Conservation (phyloP, 2,113 vertebrate species). For the Ctenomys sociabilis region DNA sequence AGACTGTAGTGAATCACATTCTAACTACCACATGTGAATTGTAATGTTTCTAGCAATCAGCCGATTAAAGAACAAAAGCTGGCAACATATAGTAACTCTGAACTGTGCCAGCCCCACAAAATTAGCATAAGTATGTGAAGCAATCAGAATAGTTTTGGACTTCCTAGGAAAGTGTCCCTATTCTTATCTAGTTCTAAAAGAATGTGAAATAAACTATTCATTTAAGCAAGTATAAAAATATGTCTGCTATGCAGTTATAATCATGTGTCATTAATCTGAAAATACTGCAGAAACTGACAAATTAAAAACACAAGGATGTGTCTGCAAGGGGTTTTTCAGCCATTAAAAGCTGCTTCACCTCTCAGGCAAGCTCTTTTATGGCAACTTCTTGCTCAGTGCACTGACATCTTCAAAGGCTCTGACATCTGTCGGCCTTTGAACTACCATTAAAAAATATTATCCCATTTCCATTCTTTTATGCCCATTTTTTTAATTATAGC, state of each 20-base stretch:
- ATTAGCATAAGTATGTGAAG: constrained; percentile 88
- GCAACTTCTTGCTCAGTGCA: constrained; percentile 88
- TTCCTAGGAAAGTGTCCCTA: constrained; percentile 83
- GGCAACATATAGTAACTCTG: constrained; percentile 80
- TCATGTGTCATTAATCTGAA: constrained; percentile 91
- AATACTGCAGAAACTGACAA: constrained; percentile 90
- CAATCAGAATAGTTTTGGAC: constrained; percentile 84
- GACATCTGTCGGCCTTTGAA: constrained; percentile 97
- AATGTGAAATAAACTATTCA: constrained; percentile 88
- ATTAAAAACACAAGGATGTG: constrained; percentile 91
- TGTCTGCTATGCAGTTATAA: constrained; percentile 89
- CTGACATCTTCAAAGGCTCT: constrained; percentile 93
- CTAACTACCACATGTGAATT: constrained; percentile 72
- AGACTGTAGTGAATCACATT: constrained; percentile 54
- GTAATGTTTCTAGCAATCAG: constrained; percentile 80
- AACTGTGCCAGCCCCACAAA: constrained; percentile 83
- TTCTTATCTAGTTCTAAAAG: constrained; percentile 86
- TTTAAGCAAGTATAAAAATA: constrained; percentile 88
- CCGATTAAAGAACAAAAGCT: constrained; percentile 86
- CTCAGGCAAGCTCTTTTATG: constrained; percentile 89
- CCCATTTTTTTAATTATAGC: constrained; percentile 98
- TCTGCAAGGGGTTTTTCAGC: constrained; percentile 89
- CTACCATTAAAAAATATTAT: constrained; percentile 94
- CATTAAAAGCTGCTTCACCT: constrained; percentile 89
- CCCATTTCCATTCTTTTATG: constrained; percentile 95